phyloP scores from a whole-genome alignment of 2,888 invertebrate species.

The Microctonus brassicae region DNA sequence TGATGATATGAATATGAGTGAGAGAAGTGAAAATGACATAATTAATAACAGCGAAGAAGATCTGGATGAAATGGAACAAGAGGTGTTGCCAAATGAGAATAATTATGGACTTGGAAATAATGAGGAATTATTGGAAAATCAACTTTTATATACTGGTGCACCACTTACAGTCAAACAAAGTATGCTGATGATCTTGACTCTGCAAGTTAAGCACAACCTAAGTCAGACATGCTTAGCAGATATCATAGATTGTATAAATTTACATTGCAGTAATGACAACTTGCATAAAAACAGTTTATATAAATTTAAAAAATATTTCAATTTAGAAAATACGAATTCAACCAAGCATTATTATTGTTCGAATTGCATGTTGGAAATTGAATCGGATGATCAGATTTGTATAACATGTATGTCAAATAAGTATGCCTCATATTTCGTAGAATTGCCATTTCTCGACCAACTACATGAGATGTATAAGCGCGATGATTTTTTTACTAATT shows the following conservation, averaged over 20 bases:
- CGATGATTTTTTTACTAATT: background rate
- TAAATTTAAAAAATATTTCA: constrained; percentile 36
- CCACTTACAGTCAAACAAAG: constrained; percentile 28
- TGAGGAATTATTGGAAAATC: background rate
- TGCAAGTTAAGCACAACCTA: constrained; percentile 32
- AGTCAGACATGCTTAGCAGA: constrained; percentile 28
- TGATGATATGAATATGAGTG: too few relatives aligned
- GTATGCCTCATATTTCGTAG: background rate
- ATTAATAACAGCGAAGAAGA: too few relatives aligned
- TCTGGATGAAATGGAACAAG: too few relatives aligned
- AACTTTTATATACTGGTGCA: constrained; percentile 32
- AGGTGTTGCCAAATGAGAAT: background rate
- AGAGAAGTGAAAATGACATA: too few relatives aligned
- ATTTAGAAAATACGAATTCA: constrained; percentile 11
- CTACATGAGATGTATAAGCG: constrained; percentile 6
- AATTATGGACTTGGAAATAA: background rate
- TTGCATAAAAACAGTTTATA: constrained; percentile 31
- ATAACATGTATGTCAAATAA: background rate
- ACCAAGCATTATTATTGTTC: constrained; percentile 7
- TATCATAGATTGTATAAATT: constrained; percentile 7
- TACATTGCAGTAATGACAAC: constrained; percentile 19
- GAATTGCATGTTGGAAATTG: background rate
- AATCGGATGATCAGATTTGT: background rate
- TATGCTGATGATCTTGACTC: constrained; percentile 35
- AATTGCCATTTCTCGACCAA: background rate